Conservation (phyloP, 2,797 vertebrate species). For the Okamejei kenojei region DNA sequence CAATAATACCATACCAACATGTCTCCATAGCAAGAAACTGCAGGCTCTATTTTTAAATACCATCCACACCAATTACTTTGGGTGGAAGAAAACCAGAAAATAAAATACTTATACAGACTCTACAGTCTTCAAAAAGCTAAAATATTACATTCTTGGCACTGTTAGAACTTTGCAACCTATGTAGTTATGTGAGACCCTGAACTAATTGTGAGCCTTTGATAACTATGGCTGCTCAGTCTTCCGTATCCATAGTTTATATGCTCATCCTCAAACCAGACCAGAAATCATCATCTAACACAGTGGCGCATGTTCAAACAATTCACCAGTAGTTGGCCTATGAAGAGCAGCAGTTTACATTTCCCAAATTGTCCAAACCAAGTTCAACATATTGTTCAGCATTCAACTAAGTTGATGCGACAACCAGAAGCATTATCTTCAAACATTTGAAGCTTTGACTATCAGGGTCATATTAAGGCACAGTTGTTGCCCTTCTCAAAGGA, state of each 20-base stretch:
- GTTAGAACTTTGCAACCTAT: neutral
- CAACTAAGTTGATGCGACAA: neutral
- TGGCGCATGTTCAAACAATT: neutral
- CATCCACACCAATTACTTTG: neutral
- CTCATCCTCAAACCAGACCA: neutral
- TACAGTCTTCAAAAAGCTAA: neutral
- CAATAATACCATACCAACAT: neutral
- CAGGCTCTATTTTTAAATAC: neutral
- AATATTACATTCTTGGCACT: neutral
- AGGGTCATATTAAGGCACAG: neutral
- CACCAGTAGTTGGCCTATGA: neutral
- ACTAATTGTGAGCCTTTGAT: neutral
- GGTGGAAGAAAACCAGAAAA: neutral
- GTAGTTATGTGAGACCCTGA: too few relatives aligned
- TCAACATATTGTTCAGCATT: neutral
- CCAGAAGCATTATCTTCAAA: neutral
- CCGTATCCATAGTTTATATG: neutral
- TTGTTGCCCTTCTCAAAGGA: neutral
- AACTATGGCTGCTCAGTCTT: neutral
- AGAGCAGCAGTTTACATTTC: neutral
- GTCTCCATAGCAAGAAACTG: neutral
- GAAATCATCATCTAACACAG: neutral
- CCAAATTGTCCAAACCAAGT: neutral
- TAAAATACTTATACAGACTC: neutral
- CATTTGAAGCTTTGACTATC: neutral